These are phyloP conservation scores for Ptychoptera albimana DNA, from an alignment of 2,888 invertebrate species.

Conservation along the genomic window DNA sequence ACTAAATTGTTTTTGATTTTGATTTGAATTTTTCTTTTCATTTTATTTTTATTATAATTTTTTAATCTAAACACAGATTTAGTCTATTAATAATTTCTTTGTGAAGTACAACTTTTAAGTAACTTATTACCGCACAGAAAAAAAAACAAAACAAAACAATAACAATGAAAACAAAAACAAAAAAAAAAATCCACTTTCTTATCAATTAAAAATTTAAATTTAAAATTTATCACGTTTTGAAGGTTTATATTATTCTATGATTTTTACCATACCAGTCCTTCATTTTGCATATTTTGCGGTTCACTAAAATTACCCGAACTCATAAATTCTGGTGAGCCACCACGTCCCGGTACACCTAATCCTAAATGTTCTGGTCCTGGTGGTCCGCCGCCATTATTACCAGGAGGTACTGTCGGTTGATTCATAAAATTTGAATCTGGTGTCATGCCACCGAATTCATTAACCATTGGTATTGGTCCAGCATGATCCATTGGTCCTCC, in stretches of 20 bases:
- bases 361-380: conserved; percentile 45
- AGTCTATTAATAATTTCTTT: too few relatives aligned
- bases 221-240: background rate
- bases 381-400: conserved; percentile 29
- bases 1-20: too few relatives aligned
- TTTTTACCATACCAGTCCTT: conserved; percentile 56
- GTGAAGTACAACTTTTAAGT: too few relatives aligned
- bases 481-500: conserved; percentile 58
- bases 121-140: background rate
- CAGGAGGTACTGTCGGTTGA: conserved; percentile 32
- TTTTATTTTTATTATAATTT: too few relatives aligned
- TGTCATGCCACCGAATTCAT: conserved; percentile 58
- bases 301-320: conserved; percentile 43
- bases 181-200: conserved; percentile 1
- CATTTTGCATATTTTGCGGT: conserved; percentile 54
- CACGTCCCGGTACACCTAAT: conserved; percentile 40
- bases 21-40: too few relatives aligned
- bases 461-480: conserved; percentile 50
- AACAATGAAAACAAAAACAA: background rate
- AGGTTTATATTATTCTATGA: background rate
- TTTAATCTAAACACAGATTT: too few relatives aligned
- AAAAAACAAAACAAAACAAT: background rate
- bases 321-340: conserved; percentile 62
- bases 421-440: conserved; percentile 42
- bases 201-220: background rate